Evolutionary conservation across 1,140 invertebrate species (phyloP), one percentile per base, ranked within the genome.

Genomic region (Andricus grossulariae): DNA sequence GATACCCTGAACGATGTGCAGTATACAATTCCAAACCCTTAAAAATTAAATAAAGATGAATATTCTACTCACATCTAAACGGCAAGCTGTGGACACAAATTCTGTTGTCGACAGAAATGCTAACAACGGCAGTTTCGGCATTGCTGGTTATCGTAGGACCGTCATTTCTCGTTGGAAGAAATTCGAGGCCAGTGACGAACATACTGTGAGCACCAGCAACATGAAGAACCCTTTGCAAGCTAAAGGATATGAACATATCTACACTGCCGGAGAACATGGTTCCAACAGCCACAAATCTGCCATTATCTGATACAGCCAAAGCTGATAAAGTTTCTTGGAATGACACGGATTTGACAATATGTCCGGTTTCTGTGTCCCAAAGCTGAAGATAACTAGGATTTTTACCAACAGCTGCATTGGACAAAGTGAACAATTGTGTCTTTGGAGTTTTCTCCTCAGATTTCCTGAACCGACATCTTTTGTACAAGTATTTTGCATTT

Each of bases 81-180:
- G 96, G 95, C 90, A 98, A 94, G 87, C 95, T 96, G 90, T 98
- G 97, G 85, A 98, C 94, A 85, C 96, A 96, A 76, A 99, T 95
- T 92, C 95, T 95, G 92, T 98, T 98, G 92, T 99, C 98, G 55
- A 98, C 97, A 19, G 97, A 98, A 83, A 99, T 97, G 87, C 97
- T 98, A 60, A 99, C 93, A 79, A 98, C 95, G 13, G 97, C 97
- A 73, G 97, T 95, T 88, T 96, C 95, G 45, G 95, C 94, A 84
- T 94, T 93, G 85, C 94, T 94, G 16, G 94, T 93, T 66, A 96
- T 93, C 16, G 94, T 91, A 70, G 93, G 93, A 19, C 93, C 93
- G 79, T 93, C 93, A 52, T 93, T 90, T 75, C 93, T 93, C 19
- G 94, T 95, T 21, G 96, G 95, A 75, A 98, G 91, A 92, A 99